phyloP scores from a whole-genome alignment of 2,113 vertebrate species.

The Quiscalus mexicanus region DNA sequence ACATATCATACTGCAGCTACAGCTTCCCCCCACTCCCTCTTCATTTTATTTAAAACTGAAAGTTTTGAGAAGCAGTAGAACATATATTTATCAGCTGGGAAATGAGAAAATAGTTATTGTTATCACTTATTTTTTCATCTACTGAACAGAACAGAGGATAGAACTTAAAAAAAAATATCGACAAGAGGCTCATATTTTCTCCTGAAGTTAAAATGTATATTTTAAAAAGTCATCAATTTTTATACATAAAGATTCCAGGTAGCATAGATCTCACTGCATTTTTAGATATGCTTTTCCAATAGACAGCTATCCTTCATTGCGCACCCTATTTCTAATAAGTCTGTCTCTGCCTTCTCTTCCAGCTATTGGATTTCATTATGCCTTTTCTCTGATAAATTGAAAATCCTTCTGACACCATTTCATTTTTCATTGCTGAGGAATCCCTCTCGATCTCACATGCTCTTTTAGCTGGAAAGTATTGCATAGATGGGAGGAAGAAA shows the following conservation, averaged over 20 bases:
- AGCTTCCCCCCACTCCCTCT: fast-evolving
- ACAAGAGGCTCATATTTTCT: neutral
- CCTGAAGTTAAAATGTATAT: neutral
- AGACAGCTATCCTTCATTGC: neutral
- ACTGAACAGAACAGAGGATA: neutral
- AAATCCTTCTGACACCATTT: slow-evolving; percentile 28
- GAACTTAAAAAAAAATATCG: neutral
- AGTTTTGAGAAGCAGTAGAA: neutral
- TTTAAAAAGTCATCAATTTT: neutral
- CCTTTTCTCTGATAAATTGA: slow-evolving; percentile 21
- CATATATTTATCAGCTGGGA: neutral
- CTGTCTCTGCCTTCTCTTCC: neutral
- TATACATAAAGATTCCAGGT: neutral
- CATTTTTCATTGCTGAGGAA: slow-evolving; percentile 18
- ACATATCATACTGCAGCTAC: neutral
- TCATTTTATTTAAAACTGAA: neutral
- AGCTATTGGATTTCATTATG: slow-evolving; percentile 34
- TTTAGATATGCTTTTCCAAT: slow-evolving; percentile 8
- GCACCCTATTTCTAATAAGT: neutral
- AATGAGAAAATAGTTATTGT: neutral
- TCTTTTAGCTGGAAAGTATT: neutral
- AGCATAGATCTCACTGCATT: neutral
- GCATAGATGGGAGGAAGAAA: neutral
- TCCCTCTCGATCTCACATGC: neutral
- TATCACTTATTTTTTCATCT: neutral